Evolutionary conservation across 2,888 invertebrate species (phyloP).

Genomic region (Calliopum simillimum): DNA sequence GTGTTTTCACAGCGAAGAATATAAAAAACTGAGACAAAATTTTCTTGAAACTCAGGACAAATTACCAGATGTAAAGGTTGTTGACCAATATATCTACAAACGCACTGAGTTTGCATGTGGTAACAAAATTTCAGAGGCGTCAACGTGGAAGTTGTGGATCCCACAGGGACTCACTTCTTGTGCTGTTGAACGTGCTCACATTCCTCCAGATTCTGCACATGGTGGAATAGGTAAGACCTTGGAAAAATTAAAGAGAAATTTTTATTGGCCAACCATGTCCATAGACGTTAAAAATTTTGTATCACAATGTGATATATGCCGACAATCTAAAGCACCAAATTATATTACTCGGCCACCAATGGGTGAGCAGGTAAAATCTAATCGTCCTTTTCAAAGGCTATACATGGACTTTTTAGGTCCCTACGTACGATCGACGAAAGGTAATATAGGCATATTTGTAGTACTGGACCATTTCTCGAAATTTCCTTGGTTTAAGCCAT

Average conservation of each 20-base stretch:
- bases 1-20: slow-evolving; percentile 14
- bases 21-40: background rate
- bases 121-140: slow-evolving; percentile 18
- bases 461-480: slow-evolving; percentile 39
- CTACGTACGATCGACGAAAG: slow-evolving; percentile 35
- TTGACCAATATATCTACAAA: slow-evolving; percentile 35
- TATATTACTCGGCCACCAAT: slow-evolving; percentile 30
- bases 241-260: slow-evolving; percentile 35
- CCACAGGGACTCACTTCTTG: slow-evolving; percentile 13
- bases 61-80: slow-evolving; percentile 36
- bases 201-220: slow-evolving; percentile 19
- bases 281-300: background rate
- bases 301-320: slow-evolving; percentile 14
- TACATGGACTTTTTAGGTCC: slow-evolving; percentile 33
- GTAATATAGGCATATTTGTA: slow-evolving; percentile 34
- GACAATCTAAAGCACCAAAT: slow-evolving; percentile 25
- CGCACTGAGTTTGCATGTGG: slow-evolving; percentile 20
- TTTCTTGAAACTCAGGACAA: no score
- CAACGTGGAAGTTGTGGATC: slow-evolving; percentile 43
- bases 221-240: slow-evolving; percentile 31
- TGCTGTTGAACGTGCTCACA: slow-evolving; percentile 24
- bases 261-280: slow-evolving; percentile 2
- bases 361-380: slow-evolving; percentile 33
- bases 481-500: slow-evolving; percentile 31
- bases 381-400: slow-evolving; percentile 38